Base-by-base conservation (phyloP, 2,888 invertebrate genomes). In the Pseudococcus viburni region DNA sequence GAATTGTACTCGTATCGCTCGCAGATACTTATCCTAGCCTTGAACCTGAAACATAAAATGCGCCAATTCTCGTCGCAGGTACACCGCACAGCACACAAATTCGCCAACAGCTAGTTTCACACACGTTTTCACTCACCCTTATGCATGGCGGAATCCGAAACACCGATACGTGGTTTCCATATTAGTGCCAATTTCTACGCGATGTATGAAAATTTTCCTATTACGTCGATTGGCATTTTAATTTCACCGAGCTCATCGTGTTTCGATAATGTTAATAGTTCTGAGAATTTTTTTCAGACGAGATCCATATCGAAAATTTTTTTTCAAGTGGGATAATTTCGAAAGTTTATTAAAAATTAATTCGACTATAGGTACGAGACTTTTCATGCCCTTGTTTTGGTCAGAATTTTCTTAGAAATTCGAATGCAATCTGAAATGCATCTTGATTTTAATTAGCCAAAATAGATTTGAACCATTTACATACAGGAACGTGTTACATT, bases 1-100 rank as follows among this genome's bases (percentile, higher is more conserved):
- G 80, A 83, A 83, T 83, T 83, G 80, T 83, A 83, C 80, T 83
- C 19, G 80, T 46, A 83, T 83, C 80, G 80, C 80, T 83, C 80
- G 80, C 80, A 83, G 80, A 83, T 83, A 83, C 46, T 83, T 19
- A 83, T 73, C 19, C 19, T 46, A 83, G 80, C 80, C 80, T 83
- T 83, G 80, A 83, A 83, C 80, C 80, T 46, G 80, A 73, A 42
- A 73, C 73, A 33, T 73, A 73, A 73, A 73, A 73, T 73, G 73
- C 33, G 73, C 73, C 73, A 73, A 73, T 73, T 73, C 73, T 73
- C 33, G 15, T 33, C n/a, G 15, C n/a, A 59, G n/a, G 59, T 42
- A 64, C 64, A 55, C 22, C 19, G 19, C 19, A 22, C 64, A 15
- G 8, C 9, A 15, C 33, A 73, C 33, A 73, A 73, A 73, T 73